Base-by-base conservation (phyloP, 2,888 invertebrate species). In the Biston betularia region DNA sequence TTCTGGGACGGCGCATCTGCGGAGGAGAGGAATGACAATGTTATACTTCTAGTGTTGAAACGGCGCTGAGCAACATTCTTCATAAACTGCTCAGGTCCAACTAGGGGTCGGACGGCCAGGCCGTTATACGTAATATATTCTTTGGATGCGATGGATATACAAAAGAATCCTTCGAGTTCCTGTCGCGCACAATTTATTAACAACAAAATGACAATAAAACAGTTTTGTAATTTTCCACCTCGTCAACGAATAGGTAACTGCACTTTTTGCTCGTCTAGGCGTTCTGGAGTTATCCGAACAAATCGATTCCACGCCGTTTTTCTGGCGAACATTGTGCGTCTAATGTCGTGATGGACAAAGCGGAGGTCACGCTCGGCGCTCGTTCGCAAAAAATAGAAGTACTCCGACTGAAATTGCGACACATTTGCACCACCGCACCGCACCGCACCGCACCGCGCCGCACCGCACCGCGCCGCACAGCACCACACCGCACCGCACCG, bases 1-100 rank as follows among this genome's bases (percentile, higher is more conserved):
- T 75, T 94, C 94, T 6, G 94, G 91, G 4, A 95, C 87, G 64
- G 87, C 82, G 64, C 95, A 95, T 76, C 95, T 95, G 82, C 0
- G 45, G 44, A 52, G 38, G 10, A 35, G 7, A 8, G 24, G 12
- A 35, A 35, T n/a, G n/a, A 14, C n/a, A 0, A 6, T 2, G n/a
- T 3, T n/a, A 24, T 24, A 24, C 24, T 24, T 24, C 24, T 24
- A 24, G 24, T 2, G 24, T 3, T 24, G 24, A 24, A 3, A 24
- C 24, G 24, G n/a, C 24, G 24, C 24, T 24, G 24, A 24, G n/a
- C n/a, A n/a, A n/a, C n/a, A n/a, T n/a, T n/a, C n/a, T n/a, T n/a
- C n/a, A n/a, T n/a, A n/a, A n/a, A n/a, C n/a, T n/a, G n/a, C n/a
- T n/a, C n/a, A n/a, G n/a, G n/a, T n/a, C n/a, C n/a, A n/a, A n/a